A percentile compares a stretch with the other conserved stretches of the same genome.
Evolutionary conservation across 2,888 invertebrate genomes (phyloP).

Genomic region (Hydroisotoma schaefferi): DNA sequence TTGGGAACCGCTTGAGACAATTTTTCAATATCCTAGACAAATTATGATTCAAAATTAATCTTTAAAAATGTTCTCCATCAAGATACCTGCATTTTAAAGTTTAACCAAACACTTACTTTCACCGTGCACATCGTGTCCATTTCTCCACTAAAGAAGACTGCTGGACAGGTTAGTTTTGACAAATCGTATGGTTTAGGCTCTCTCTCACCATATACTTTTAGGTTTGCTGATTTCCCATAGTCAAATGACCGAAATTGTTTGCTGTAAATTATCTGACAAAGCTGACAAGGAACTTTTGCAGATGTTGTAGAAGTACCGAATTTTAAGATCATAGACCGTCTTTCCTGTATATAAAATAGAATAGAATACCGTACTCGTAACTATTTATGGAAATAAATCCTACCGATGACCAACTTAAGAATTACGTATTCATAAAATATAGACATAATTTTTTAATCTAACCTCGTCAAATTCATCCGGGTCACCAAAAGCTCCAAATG

Average conservation of each 20-base stretch:
- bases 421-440: not conserved
- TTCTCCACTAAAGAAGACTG: not conserved
- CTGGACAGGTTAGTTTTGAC: conserved; percentile 55
- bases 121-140: not conserved
- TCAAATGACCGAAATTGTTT: conserved; percentile 60
- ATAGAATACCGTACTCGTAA: not conserved
- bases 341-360: not conserved
- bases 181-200: conserved; percentile 64
- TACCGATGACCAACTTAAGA: no score
- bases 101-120: conserved; percentile 1
- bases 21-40: not conserved
- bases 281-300: not conserved
- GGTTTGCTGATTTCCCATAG: conserved; percentile 62
- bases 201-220: conserved; percentile 58
- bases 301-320: not conserved
- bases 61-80: not conserved
- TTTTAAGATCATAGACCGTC: not conserved
- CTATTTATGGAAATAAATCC: no score
- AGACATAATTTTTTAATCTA: not conserved
- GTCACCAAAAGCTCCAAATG: no score
- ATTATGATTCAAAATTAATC: not conserved
- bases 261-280: not conserved
- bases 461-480: not conserved
- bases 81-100: not conserved
- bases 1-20: not conserved